Evolutionary conservation across 2,888 invertebrate species (phyloP).

Genomic region (Ptilodon capucinus): DNA sequence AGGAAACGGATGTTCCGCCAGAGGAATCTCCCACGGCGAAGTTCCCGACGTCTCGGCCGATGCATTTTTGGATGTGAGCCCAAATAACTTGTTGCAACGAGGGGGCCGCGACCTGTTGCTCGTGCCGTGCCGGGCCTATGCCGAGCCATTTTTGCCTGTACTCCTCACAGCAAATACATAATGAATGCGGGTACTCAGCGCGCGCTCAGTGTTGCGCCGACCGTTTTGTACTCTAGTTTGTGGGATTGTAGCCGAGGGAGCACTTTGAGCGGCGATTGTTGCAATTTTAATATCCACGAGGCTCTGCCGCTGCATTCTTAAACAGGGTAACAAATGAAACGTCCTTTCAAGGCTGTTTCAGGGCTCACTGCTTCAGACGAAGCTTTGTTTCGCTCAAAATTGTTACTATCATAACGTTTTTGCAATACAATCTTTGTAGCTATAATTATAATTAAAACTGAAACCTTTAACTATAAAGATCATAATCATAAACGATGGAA

Average conservation of each 20-base stretch:
- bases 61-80: constrained; percentile 82
- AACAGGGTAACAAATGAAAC: constrained; percentile 13
- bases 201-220: constrained; percentile 61
- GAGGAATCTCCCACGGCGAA: constrained; percentile 46
- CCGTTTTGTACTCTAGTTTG: constrained; percentile 53
- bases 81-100: constrained; percentile 78
- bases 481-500: not conserved
- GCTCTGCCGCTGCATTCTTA: constrained; percentile 36
- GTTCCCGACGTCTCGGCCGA: constrained; percentile 65
- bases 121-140: constrained; percentile 55
- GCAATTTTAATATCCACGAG: constrained; percentile 49
- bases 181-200: constrained; percentile 71
- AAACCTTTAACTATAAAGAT: not conserved
- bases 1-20: constrained; percentile 57
- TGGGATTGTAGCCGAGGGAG: constrained; percentile 49
- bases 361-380: not conserved
- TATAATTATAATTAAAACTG: not conserved
- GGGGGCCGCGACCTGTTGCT: constrained; percentile 73
- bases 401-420: too few relatives aligned
- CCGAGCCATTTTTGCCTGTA: constrained; percentile 70
- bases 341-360: not conserved
- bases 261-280: constrained; percentile 44
- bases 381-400: too few relatives aligned
- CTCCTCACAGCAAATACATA: constrained; percentile 70
- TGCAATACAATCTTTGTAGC: too few relatives aligned